These are phyloP conservation scores for Lucilia sericata DNA, from an alignment of 1,140 invertebrate genomes.

Conservation along the genomic window DNA sequence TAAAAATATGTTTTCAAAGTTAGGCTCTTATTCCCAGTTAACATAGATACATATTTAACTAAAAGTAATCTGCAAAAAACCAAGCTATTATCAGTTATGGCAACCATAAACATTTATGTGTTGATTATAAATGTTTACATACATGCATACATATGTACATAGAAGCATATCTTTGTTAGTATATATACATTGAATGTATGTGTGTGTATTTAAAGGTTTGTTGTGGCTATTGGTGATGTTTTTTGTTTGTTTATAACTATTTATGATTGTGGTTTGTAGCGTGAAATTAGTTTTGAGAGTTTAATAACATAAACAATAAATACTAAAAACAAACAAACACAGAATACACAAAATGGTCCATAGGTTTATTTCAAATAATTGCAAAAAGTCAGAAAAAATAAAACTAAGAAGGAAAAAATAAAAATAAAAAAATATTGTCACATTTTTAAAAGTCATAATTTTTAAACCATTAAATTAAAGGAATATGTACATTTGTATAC, in stretches of 20 bases:
- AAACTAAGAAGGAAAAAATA: background rate
- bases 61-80: conserved; percentile 31
- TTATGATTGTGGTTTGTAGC: conserved; percentile 41
- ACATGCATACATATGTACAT: too few species aligned
- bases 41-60: too few species aligned
- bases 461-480: conserved; percentile 30
- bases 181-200: too few species aligned
- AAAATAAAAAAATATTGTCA: background rate
- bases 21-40: too few species aligned
- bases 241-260: conserved; percentile 29
- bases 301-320: conserved; percentile 43
- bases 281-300: conserved; percentile 43
- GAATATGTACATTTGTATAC: background rate
- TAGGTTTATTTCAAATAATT: conserved; percentile 39
- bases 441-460: conserved; percentile 30
- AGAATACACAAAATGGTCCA: background rate
- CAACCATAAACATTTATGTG: conserved; percentile 36
- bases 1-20: too few species aligned
- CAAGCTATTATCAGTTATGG: conserved; percentile 41
- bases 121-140: conserved; percentile 15
- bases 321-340: conserved; percentile 10
- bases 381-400: conserved; percentile 12
- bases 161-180: too few species aligned
- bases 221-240: background rate
- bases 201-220: background rate